These are phyloP conservation scores for Scelioninae gen. 2 DNA, from an alignment of 2,888 invertebrate species.

Conservation along the genomic window DNA sequence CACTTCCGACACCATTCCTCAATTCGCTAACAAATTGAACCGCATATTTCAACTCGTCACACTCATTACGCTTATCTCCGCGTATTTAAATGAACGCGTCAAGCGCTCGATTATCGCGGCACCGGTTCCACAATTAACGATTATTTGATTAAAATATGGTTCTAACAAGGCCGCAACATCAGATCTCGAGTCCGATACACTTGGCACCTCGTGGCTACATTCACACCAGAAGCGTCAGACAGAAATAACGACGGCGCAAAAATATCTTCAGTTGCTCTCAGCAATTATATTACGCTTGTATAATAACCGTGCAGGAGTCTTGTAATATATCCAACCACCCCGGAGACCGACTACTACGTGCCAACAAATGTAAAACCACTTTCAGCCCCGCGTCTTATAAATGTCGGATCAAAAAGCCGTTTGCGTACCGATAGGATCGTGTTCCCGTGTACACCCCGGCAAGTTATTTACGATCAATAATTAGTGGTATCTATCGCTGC, in stretches of 20 bases:
- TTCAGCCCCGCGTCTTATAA: slow-evolving; percentile 64
- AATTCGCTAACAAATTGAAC: too few species aligned
- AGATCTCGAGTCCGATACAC: slow-evolving; percentile 65
- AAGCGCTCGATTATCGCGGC: too few species aligned
- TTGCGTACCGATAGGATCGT: slow-evolving; percentile 68
- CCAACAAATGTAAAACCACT: slow-evolving; percentile 51
- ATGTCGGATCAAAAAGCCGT: slow-evolving; percentile 61
- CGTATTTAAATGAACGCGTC: too few species aligned
- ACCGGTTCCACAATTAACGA: slow-evolving; percentile 31
- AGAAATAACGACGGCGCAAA: slow-evolving; percentile 64
- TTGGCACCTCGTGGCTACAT: slow-evolving; percentile 61
- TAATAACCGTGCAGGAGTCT: slow-evolving; percentile 70
- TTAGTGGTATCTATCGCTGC: slow-evolving; percentile 76
- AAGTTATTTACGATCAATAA: slow-evolving; percentile 76
- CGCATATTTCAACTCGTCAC: too few species aligned
- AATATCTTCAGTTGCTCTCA: slow-evolving; percentile 57
- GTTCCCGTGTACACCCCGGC: slow-evolving; percentile 69
- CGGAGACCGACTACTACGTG: slow-evolving; percentile 59
- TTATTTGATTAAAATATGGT: slow-evolving; percentile 20
- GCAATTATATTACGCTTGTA: slow-evolving; percentile 70
- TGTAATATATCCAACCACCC: slow-evolving; percentile 73
- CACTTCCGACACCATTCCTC: too few species aligned
- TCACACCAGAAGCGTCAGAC: slow-evolving; percentile 60
- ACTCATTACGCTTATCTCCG: too few species aligned
- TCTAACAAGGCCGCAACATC: slow-evolving; percentile 57